Base-by-base conservation (phyloP, 2,888 invertebrate species). In the Platynereis dumerilii region DNA sequence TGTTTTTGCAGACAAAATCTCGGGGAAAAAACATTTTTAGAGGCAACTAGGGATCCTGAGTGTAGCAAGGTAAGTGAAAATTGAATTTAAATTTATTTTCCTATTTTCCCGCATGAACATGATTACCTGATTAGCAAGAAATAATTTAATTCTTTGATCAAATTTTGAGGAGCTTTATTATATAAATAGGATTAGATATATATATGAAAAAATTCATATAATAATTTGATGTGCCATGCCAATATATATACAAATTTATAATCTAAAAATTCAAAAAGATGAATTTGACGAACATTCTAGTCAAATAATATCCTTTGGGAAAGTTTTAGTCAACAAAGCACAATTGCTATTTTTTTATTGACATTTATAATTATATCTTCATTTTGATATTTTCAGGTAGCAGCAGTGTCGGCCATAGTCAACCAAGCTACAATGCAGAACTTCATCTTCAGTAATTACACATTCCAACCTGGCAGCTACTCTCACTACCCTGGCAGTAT, bases 371-470 rank as follows among this genome's bases (percentile, higher is more conserved):
- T n/a, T n/a, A n/a, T n/a, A n/a, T n/a, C n/a, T n/a, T n/a, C n/a
- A n/a, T n/a, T n/a, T n/a, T n/a, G 34, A 48, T 48, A 10, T n/a
- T 45, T 34, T n/a, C 67, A 80, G 77, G 60, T 80, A 53, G 73
- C 76, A 1, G 73, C 75, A 2, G 74, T 81, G 2, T 82, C 82
- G 7, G 70, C 77, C 7, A 61, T 82, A 20, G 73, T 78, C 62
- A 82, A 78, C 69, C 65, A 75, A 12, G 68, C 75, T 3, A 76
- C 70, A 48, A 72, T 80, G 70, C 75, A 76, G 67, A 78, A 77
- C 60, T 81, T 72, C 65, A 64, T 95, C 71, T 95, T 95, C 85
- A 89, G 95, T 73, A 93, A 93, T 81, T 96, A 95, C 85, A 88
- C 90, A 68, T 81, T 80, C 44, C 90, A 71, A 88, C 89, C 77